Conservation (phyloP, 2,113 vertebrate species). For the Platycercus adscitus region DNA sequence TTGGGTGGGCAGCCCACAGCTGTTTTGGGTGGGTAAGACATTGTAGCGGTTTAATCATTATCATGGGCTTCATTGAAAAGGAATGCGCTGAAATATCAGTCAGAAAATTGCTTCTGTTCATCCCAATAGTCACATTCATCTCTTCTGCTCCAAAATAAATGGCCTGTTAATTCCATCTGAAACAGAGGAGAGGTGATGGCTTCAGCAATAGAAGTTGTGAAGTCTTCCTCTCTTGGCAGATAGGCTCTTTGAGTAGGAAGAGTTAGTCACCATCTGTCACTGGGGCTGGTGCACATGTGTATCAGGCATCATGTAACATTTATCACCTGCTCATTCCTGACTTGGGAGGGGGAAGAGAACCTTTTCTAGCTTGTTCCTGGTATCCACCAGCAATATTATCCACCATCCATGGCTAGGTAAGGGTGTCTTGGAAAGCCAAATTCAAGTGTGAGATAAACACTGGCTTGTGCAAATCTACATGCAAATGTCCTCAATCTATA, state of each 20-base stretch:
- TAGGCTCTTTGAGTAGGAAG: neutral
- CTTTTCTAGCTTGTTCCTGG: neutral
- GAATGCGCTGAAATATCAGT: neutral
- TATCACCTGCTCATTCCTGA: accelerated
- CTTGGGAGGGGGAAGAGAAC: neutral
- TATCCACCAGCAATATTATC: neutral
- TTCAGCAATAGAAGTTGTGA: neutral
- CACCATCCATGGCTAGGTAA: neutral
- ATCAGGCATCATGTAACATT: neutral
- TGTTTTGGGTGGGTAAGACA: neutral
- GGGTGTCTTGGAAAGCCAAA: neutral
- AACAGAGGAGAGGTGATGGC: neutral
- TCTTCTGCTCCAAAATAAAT: neutral
- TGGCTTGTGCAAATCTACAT: neutral
- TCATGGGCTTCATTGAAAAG: neutral
- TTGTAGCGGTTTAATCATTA: neutral
- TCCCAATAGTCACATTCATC: neutral
- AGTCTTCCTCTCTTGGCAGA: neutral
- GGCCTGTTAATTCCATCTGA: neutral
- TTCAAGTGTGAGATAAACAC: neutral
- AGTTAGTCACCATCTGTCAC: neutral
- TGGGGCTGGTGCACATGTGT: neutral
- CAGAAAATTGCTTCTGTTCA: neutral
- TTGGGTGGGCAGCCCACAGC: neutral
- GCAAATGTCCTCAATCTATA: neutral